Evolutionary conservation across 2,113 vertebrate genomes (phyloP), one percentile per base, ranked within the genome.

Genomic region (Urocynchramus pylzowi): DNA sequence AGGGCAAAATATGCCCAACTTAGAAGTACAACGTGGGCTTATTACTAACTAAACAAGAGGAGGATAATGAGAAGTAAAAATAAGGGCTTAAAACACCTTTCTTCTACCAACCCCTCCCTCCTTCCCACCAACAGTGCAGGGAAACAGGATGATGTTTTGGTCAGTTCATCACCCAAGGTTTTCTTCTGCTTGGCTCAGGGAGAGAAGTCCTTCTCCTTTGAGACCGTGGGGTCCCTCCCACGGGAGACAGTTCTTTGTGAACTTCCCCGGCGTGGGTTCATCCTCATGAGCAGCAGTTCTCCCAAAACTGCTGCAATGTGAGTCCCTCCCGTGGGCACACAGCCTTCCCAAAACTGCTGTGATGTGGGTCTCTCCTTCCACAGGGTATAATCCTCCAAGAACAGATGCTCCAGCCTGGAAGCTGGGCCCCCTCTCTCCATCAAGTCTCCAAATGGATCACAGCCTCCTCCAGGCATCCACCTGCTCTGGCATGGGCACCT

Each of bases 191-290:
- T 35, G 31, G 26, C 16, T 60, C 26, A 26, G 10, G 10, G 20
- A 52, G 13, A 52, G 16, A 6, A 60, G 8, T 5, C 4, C 1
- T 37, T 54, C 12, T 16, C 27, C 54, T 83, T 45, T 23, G 47
- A 30, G 26, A 11, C 37, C 0, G 0, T 16, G 80, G 67, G 10
- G 16, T 52, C 13, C 20, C 37, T 42, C 37, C 65, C 54, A 50
- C 0, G 0, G 24, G 19, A 70, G 7, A 30, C 19, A 50, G 13
- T 4, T 83, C 33, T 60, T 37, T 0, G 0, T 16, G 13, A 35
- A 42, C 10, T 35, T 35, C 16, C 2, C 35, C 0, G 0, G 1
- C 0, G 0, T 30, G 45, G 37, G 3, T 20, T 19, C 45, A 1
- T 6, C 30, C 24, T 60, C 45, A 41, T 0, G 1, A 35, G 24